Evolutionary conservation across 2,797 vertebrate genomes (phyloP).

Genomic region (Peromyscus eremicus): DNA sequence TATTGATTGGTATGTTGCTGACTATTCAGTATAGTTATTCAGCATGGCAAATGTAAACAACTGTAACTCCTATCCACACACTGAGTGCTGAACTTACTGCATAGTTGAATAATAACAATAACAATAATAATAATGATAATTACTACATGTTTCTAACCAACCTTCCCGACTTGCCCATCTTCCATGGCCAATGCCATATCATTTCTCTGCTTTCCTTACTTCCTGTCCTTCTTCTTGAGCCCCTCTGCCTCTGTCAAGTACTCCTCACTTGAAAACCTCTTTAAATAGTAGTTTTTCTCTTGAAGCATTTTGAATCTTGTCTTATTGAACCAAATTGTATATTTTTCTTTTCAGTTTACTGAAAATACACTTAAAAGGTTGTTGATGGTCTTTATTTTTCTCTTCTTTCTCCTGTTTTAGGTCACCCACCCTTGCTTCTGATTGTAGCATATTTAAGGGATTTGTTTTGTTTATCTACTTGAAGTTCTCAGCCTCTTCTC

Average conservation of each 20-base stretch:
- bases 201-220: constrained; percentile 9
- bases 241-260: not conserved
- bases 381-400: not conserved
- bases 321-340: constrained; percentile 31
- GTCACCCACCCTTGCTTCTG: constrained; percentile 54
- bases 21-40: not conserved
- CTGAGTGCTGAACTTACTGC: constrained; percentile 6
- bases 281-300: constrained; percentile 23
- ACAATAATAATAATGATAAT: not conserved
- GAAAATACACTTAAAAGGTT: constrained; percentile 55
- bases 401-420: constrained; percentile 39
- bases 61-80: not conserved
- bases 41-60: not conserved
- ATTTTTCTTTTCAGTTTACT: constrained; percentile 50
- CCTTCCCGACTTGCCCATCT: not conserved
- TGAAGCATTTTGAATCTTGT: constrained; percentile 42
- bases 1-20: not conserved
- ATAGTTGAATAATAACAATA: not conserved
- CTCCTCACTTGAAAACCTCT: not conserved
- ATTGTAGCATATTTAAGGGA: constrained; percentile 46
- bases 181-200: rapidly evolving
- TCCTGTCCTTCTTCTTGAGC: not conserved
- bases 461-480: constrained; percentile 56
- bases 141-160: not conserved
- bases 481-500: constrained; percentile 50